Conservation (phyloP, 2,113 vertebrate genomes). For the Ginglymostoma cirratum region DNA sequence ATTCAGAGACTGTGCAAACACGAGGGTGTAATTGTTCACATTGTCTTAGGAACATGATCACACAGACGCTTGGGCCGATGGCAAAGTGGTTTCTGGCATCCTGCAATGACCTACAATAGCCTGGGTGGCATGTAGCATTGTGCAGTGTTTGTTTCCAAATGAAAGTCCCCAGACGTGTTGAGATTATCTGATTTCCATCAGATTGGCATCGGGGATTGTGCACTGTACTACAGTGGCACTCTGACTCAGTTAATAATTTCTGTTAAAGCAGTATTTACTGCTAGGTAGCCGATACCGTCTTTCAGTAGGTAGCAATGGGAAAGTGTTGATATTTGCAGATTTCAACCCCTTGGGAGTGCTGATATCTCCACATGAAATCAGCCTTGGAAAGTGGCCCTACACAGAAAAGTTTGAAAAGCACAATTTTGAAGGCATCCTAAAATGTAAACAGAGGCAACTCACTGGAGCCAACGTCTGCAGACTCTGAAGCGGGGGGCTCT, state of each 20-base stretch:
- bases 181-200: neutral
- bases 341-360: neutral
- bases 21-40: neutral
- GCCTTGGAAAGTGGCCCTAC: neutral
- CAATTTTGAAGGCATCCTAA: neutral
- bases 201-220: neutral
- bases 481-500: neutral
- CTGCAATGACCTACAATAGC: neutral
- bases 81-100: neutral
- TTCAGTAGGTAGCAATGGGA: neutral
- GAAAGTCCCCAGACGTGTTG: neutral
- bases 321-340: neutral
- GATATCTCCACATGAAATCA: neutral
- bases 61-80: neutral
- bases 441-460: neutral
- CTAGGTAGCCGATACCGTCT: neutral
- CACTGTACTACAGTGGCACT: neutral
- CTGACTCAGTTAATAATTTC: neutral
- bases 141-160: neutral
- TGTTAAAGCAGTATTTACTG: neutral
- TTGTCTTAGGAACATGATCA: neutral
- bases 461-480: neutral
- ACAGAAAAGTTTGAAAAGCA: neutral
- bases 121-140: neutral
- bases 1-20: neutral